Conservation (phyloP, 2,113 vertebrate species). For the Ranitomeya variabilis region DNA sequence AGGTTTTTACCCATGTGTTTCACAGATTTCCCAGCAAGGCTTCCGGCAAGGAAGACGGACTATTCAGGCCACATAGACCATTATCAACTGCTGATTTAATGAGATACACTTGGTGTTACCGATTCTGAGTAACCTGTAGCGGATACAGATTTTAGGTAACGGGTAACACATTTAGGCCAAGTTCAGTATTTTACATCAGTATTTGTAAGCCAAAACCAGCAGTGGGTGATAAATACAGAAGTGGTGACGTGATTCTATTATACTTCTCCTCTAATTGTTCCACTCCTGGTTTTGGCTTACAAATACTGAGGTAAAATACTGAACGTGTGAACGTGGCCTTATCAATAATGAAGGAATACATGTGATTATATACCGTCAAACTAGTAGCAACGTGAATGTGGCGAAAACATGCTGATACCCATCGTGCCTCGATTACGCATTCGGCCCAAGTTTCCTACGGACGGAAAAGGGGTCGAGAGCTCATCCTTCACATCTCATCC, state of each 20-base stretch:
- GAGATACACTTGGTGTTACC: neutral
- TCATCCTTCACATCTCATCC: too few species aligned
- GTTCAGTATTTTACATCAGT: too few species aligned
- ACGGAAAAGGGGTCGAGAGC: too few species aligned
- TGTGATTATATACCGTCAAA: neutral
- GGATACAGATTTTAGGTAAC: neutral
- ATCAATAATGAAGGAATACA: neutral
- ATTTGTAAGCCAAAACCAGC: too few species aligned
- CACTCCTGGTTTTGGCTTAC: too few species aligned
- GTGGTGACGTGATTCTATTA: too few species aligned
- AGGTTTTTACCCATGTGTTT: neutral
- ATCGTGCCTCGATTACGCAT: neutral
- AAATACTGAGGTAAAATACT: too few species aligned
- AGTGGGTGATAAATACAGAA: too few species aligned
- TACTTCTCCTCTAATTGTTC: too few species aligned
- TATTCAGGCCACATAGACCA: neutral
- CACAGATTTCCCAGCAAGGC: constrained; percentile 17
- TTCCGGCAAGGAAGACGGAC: neutral
- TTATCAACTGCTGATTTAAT: neutral
- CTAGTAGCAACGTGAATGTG: neutral
- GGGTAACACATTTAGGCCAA: too few species aligned
- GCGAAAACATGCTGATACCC: neutral
- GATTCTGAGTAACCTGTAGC: neutral
- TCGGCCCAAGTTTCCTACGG: neutral
- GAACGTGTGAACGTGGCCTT: too few species aligned